These are phyloP conservation scores for Pomacea maculata DNA, from an alignment of 1,140 invertebrate species.

Conservation along the genomic window DNA sequence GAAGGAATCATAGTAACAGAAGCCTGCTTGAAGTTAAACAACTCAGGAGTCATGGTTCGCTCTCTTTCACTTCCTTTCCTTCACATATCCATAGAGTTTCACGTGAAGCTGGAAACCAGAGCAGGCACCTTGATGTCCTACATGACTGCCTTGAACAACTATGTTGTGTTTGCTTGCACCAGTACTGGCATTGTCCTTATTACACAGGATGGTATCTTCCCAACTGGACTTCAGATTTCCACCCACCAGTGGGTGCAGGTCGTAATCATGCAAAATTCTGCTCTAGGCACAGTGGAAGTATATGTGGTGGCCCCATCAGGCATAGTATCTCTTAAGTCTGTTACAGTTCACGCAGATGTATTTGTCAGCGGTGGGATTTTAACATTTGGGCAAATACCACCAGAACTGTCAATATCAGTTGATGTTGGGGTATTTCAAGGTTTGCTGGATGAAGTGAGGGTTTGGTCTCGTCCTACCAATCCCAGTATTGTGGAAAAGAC, in stretches of 20 bases:
- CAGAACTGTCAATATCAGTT: conserved; percentile 11
- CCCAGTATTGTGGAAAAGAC: conserved; percentile 36
- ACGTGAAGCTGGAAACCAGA: conserved; percentile 31
- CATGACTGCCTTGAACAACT: conserved; percentile 11
- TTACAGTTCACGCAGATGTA: conserved; percentile 16
- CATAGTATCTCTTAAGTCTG: conserved; percentile 28
- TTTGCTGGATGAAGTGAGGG: conserved; percentile 41
- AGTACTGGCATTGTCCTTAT: conserved; percentile 31
- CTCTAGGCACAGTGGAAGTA: conserved; percentile 28
- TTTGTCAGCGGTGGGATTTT: conserved; percentile 35
- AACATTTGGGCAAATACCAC: conserved; percentile 30
- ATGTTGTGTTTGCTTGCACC: conserved; percentile 24
- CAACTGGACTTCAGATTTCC: conserved; percentile 29
- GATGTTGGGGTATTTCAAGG: conserved; percentile 31
- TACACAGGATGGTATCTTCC: conserved; percentile 11
- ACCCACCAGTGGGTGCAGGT: conserved; percentile 40
- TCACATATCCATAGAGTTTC: conserved; percentile 42
- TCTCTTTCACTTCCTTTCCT: conserved; percentile 23
- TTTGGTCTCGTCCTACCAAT: conserved; percentile 43
- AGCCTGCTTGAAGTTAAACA: conserved; percentile 35
- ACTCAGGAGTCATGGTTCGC: conserved; percentile 31
- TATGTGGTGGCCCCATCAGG: conserved; percentile 28
- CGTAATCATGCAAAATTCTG: conserved; percentile 26
- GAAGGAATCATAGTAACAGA: conserved; percentile 24
- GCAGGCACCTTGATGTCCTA: conserved; percentile 37